Conservation (phyloP, 2,888 invertebrate genomes). For the Campaea margaritaria region DNA sequence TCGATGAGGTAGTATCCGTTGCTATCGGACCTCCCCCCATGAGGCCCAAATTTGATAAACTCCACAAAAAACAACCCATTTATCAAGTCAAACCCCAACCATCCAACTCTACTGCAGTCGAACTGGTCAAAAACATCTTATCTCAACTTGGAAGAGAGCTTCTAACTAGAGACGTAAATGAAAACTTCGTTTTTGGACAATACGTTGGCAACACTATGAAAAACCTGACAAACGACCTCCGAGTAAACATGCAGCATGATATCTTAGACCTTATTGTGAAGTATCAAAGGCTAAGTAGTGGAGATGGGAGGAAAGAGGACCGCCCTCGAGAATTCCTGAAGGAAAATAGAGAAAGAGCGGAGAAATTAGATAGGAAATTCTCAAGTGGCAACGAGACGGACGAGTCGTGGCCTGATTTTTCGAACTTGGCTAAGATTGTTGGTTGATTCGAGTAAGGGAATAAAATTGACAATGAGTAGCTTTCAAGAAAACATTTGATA, state of each 20-base stretch:
- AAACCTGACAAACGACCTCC: conserved; percentile 64
- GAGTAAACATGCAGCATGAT: conserved; percentile 73
- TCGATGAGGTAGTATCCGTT: conserved; percentile 76
- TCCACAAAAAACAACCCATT: conserved; percentile 49
- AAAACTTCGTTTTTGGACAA: conserved; percentile 80
- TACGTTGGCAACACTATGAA: conserved; percentile 72
- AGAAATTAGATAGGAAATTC: conserved; percentile 57
- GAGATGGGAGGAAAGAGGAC: conserved; percentile 44
- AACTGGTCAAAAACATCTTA: conserved; percentile 66
- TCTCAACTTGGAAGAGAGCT: conserved; percentile 69
- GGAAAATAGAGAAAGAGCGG: conserved; percentile 43
- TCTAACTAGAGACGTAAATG: conserved; percentile 65
- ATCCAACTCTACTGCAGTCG: conserved; percentile 46
- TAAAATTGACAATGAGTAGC: background rate
- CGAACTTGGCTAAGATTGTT: conserved; percentile 74
- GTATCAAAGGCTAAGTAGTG: conserved; percentile 54
- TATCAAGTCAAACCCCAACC: conserved; percentile 39
- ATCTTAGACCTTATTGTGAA: conserved; percentile 71
- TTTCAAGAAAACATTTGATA: too few relatives aligned
- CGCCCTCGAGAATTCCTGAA: background rate
- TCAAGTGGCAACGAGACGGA: conserved; percentile 64
- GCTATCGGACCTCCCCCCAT: conserved; percentile 75
- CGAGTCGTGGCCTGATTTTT: conserved; percentile 75
- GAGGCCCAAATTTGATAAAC: conserved; percentile 68
- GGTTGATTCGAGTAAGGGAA: conserved; percentile 46